These are phyloP conservation scores for Mnemiopsis leidyi DNA, from an alignment of 37 sponge, comb jelly and placozoan species.

Conservation along the genomic window DNA sequence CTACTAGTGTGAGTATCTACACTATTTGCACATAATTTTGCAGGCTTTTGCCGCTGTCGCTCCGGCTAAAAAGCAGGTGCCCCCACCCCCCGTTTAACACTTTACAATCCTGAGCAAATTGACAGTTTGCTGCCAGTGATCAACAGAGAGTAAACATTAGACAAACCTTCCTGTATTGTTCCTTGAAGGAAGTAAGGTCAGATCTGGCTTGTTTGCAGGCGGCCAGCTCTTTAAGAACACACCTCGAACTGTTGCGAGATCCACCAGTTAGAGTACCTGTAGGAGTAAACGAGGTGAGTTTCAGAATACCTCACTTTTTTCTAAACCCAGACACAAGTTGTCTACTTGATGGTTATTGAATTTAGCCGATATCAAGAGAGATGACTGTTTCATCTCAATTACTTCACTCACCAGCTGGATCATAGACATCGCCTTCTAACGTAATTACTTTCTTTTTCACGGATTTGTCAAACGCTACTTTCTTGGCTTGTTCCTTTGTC, in stretches of 20 bases:
- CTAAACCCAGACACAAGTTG: too few relatives aligned
- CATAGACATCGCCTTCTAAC: constrained; percentile 87
- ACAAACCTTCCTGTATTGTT: neutral
- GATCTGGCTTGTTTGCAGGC: neutral
- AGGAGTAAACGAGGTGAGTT: neutral
- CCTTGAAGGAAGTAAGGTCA: neutral
- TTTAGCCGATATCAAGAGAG: too few relatives aligned
- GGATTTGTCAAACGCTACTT: constrained; percentile 82
- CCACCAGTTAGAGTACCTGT: constrained; percentile 32
- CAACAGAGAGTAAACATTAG: neutral
- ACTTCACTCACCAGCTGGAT: constrained; percentile 93
- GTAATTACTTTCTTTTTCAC: constrained; percentile 78
- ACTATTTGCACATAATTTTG: too few relatives aligned
- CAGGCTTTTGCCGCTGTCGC: too few relatives aligned
- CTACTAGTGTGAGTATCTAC: too few relatives aligned
- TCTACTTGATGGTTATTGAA: too few relatives aligned
- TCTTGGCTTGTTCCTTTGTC: constrained; percentile 79
- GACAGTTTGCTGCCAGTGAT: too few relatives aligned
- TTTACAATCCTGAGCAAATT: too few relatives aligned
- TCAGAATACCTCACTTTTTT: too few relatives aligned
- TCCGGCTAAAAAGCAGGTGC: too few relatives aligned
- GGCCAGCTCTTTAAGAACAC: constrained; percentile 4
- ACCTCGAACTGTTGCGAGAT: constrained; percentile 22
- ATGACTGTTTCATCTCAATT: too few relatives aligned
- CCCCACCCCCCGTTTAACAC: too few relatives aligned